Evolutionary conservation across 2,797 vertebrate species (phyloP).

Genomic region (Brotula barbata): DNA sequence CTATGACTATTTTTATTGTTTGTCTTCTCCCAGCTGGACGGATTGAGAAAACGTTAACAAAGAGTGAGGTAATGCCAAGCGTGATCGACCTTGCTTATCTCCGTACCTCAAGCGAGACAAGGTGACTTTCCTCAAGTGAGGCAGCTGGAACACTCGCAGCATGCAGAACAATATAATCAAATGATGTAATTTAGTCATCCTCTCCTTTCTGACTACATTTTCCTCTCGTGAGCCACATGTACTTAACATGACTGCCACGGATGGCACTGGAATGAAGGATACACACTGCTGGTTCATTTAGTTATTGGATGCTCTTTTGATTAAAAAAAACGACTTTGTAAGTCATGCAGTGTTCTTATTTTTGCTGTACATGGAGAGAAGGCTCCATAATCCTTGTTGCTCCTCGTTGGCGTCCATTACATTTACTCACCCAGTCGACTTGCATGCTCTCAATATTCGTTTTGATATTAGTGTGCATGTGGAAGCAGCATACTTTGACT

Average conservation of each 20-base stretch:
- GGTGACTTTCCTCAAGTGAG: constrained; percentile 66
- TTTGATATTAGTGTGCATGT: no score
- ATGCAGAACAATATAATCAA: constrained; percentile 61
- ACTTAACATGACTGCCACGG: constrained; percentile 44
- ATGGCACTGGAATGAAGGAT: constrained; percentile 15
- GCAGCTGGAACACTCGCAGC: constrained; percentile 29
- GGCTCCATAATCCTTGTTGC: no score
- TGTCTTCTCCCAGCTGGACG: constrained; percentile 5
- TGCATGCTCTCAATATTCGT: no score
- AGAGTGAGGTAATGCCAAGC: constrained; percentile 35
- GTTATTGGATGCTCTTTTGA: constrained; percentile 41
- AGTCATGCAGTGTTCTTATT: no score
- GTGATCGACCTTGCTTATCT: constrained; percentile 23
- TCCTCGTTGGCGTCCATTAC: no score
- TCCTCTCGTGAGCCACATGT: constrained; percentile 11
- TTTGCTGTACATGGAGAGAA: no score
- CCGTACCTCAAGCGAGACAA: constrained; percentile 36
- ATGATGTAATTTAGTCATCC: constrained; percentile 55
- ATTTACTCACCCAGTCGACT: no score
- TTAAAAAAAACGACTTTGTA: no score
- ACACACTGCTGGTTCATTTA: constrained; percentile 28
- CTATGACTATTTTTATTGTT: constrained; percentile 9
- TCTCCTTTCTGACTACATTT: constrained; percentile 10
- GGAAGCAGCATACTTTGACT: no score
- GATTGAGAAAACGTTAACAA: constrained; percentile 31